A percentile compares a stretch with the other conserved stretches of the same genome.
These are phyloP conservation scores for Trachemys scripta DNA, from an alignment of 2,113 vertebrate genomes.

Conservation along the genomic window DNA sequence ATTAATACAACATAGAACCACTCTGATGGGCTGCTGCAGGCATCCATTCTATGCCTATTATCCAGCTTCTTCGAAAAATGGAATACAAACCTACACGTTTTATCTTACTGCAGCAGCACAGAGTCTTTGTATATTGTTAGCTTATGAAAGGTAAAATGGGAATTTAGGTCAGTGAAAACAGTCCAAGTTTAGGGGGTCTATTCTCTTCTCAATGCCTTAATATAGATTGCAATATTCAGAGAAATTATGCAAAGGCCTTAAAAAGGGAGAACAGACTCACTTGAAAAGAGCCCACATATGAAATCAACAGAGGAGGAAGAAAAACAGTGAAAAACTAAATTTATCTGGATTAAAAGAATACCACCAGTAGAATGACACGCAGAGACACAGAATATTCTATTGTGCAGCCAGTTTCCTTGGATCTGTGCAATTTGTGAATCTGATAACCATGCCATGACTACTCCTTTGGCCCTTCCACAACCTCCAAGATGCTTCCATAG, in stretches of 20 bases:
- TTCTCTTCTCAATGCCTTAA: conserved; percentile 22
- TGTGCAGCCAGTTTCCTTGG: background rate
- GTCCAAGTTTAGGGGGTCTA: conserved; percentile 28
- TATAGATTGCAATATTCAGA: background rate
- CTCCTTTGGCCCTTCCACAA: conserved; percentile 46
- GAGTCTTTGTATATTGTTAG: background rate
- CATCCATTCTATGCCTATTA: conserved; percentile 29
- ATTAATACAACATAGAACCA: background rate
- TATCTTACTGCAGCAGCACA: conserved; percentile 38
- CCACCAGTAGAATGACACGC: background rate
- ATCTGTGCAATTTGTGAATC: conserved; percentile 39
- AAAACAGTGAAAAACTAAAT: conserved; percentile 21
- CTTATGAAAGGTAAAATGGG: conserved; percentile 9
- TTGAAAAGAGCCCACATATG: conserved; percentile 41
- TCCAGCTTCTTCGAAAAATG: conserved; percentile 32
- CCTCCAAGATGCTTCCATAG: conserved; percentile 34
- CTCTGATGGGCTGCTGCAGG: conserved; percentile 10
- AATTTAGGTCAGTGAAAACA: conserved; percentile 46
- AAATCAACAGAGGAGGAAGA: conserved; percentile 18
- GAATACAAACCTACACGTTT: conserved; percentile 54
- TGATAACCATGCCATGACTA: conserved; percentile 18
- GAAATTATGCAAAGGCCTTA: background rate
- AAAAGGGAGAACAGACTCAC: conserved; percentile 10
- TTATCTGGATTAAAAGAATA: conserved; percentile 20
- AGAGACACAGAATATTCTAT: background rate